Evolutionary conservation across 2,888 invertebrate genomes (phyloP).

Genomic region (Dicyrtoma fusca): DNA sequence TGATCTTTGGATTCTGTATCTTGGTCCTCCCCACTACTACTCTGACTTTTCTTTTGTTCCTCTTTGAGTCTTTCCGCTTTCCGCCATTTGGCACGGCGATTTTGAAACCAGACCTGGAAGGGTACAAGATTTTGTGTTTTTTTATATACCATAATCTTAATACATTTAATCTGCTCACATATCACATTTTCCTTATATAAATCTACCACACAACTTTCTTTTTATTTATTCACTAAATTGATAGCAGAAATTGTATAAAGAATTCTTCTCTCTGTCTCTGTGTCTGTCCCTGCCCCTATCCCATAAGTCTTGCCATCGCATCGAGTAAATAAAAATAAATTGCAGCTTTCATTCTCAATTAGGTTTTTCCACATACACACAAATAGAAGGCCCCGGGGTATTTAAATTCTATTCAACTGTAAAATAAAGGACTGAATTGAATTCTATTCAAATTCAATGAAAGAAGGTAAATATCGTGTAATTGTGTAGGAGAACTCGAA

Average conservation of each 20-base stretch:
- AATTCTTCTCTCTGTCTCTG: too few relatives aligned
- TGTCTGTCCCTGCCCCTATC: too few relatives aligned
- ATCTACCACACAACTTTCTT: too few relatives aligned
- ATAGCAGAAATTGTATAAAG: too few relatives aligned
- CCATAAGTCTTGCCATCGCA: too few relatives aligned
- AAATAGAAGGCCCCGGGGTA: not conserved
- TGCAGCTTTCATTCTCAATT: not conserved
- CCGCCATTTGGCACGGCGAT: constrained; percentile 88
- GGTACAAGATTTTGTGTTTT: too few relatives aligned
- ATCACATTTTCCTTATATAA: too few relatives aligned
- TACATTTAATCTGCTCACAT: too few relatives aligned
- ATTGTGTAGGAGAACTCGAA: too few relatives aligned
- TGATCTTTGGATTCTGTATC: constrained; percentile 27
- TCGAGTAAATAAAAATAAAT: not conserved
- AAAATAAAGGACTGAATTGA: constrained; percentile 2
- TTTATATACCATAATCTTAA: too few relatives aligned
- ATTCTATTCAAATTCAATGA: constrained; percentile 28
- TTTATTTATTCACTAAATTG: too few relatives aligned
- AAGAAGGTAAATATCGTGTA: constrained; percentile 13
- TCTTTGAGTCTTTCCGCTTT: constrained; percentile 90
- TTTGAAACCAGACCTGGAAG: constrained; percentile 88
- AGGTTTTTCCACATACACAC: not conserved
- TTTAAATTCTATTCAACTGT: constrained; percentile 10
- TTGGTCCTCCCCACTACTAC: constrained; percentile 41
- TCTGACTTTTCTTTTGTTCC: constrained; percentile 67